phyloP scores from a whole-genome alignment of 2,888 invertebrate species.

The Sphaerophoria rueppellii region DNA sequence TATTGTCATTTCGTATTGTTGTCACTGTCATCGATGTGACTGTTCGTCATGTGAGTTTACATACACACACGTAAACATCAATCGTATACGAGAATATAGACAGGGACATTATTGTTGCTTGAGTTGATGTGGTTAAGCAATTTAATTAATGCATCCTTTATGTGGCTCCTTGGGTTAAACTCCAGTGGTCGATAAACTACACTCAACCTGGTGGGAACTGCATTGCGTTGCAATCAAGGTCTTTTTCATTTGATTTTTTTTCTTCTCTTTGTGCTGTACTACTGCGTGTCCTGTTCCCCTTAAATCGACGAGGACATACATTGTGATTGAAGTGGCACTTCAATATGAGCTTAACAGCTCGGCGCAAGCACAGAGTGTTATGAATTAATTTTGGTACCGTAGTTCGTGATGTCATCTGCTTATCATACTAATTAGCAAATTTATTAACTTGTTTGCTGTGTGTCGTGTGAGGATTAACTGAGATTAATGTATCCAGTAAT shows the following conservation, averaged over 20 bases:
- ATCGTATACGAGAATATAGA: not conserved
- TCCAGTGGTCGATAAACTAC: not conserved
- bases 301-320: slow-evolving; percentile 14
- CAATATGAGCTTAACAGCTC: not conserved
- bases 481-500: not conserved
- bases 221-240: slow-evolving; percentile 40
- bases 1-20: slow-evolving; percentile 4
- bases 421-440: slow-evolving; percentile 51
- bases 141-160: slow-evolving; percentile 65
- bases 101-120: not conserved
- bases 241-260: not conserved
- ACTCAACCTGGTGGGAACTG: slow-evolving; percentile 8
- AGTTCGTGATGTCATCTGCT: slow-evolving; percentile 36
- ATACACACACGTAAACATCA: not conserved
- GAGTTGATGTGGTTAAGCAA: slow-evolving; percentile 48
- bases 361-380: slow-evolving; percentile 21
- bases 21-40: slow-evolving; percentile 7
- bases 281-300: not conserved
- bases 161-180: not conserved
- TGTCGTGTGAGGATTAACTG: slow-evolving; percentile 32
- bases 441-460: slow-evolving; percentile 46
- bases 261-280: not conserved
- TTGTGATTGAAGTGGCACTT: slow-evolving; percentile 19
- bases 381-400: slow-evolving; percentile 51
- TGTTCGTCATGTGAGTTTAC: not conserved